Conservation (phyloP, 2,113 vertebrate species). For the Pachyramphus minor region DNA sequence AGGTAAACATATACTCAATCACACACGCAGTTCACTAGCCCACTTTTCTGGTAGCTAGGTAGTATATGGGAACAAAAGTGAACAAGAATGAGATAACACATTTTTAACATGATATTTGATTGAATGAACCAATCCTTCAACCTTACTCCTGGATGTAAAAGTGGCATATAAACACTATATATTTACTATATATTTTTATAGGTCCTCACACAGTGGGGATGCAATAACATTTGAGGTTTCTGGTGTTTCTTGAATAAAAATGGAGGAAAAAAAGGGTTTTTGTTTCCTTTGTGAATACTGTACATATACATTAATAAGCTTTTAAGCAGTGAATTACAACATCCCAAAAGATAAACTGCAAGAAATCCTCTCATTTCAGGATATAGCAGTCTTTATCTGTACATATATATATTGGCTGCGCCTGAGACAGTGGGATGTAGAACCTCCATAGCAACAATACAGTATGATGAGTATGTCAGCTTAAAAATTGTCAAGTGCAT, state of each 20-base stretch:
- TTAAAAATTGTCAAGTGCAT: background rate
- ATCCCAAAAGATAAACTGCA: background rate
- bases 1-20: background rate
- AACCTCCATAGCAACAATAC: slow-evolving; percentile 28
- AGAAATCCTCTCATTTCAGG: background rate
- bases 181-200: background rate
- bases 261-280: background rate
- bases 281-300: background rate
- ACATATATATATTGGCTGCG: background rate
- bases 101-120: background rate
- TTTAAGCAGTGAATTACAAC: background rate
- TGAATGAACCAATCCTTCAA: background rate
- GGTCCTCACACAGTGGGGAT: background rate
- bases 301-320: background rate
- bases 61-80: background rate
- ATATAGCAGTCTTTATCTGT: background rate
- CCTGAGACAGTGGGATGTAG: background rate
- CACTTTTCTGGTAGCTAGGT: background rate
- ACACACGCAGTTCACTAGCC: background rate
- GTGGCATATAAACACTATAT: background rate
- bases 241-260: background rate
- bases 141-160: background rate
- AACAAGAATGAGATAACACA: background rate
- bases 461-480: background rate
- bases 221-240: background rate